A percentile compares a stretch with the other conserved stretches of the same genome.
Conservation (phyloP, 2,888 invertebrate species). For the Melanchra persicariae region DNA sequence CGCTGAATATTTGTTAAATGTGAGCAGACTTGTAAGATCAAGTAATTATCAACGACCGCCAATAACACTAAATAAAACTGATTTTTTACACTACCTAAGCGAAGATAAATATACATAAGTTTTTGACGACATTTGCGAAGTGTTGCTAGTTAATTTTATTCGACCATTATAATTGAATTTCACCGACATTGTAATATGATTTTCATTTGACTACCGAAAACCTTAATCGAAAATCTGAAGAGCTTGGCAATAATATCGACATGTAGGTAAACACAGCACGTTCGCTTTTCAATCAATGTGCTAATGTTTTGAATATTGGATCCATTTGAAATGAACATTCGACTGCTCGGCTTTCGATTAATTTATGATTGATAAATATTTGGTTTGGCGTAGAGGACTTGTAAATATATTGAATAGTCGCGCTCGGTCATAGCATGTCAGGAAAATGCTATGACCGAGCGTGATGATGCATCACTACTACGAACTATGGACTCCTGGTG, state of each 20-base stretch:
- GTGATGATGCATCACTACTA: not conserved
- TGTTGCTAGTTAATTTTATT: no score
- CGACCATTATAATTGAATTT: no score
- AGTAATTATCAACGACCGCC: no score
- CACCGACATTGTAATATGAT: no score
- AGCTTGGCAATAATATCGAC: no score
- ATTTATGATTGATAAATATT: conserved; percentile 32
- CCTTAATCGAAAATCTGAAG: not conserved
- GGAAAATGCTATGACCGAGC: no score
- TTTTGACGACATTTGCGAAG: no score
- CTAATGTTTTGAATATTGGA: conserved; percentile 42
- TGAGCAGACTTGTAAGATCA: no score
- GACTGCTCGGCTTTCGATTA: conserved; percentile 15
- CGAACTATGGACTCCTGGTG: not conserved
- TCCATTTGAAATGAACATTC: conserved; percentile 44
- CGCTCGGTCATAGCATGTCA: no score
- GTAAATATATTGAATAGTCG: conserved; percentile 20
- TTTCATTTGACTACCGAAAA: not conserved
- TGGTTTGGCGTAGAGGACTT: conserved; percentile 19
- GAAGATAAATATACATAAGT: no score
- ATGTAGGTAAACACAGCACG: not conserved
- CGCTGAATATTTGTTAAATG: not conserved
- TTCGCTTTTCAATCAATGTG: conserved; percentile 38
- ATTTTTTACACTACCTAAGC: no score
- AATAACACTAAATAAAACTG: no score